Evolutionary conservation across 2,888 invertebrate genomes (phyloP).

Genomic region (Chrysolina haemoptera): DNA sequence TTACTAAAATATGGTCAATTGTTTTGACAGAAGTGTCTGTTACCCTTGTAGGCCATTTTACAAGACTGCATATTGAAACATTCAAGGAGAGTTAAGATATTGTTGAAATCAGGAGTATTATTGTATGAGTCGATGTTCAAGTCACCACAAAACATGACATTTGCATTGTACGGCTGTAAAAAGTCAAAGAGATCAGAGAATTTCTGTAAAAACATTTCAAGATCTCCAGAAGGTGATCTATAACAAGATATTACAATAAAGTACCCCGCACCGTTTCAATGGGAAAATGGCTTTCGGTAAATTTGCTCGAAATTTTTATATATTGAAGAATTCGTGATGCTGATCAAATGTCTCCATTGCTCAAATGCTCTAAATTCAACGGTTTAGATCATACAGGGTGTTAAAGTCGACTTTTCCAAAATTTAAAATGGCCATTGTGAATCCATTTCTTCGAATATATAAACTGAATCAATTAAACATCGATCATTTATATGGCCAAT

Average conservation of each 20-base stretch:
- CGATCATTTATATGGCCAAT: no score
- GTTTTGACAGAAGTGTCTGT: slow-evolving; percentile 18
- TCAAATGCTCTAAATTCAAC: no score
- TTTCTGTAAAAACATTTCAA: background rate
- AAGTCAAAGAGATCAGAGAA: slow-evolving; percentile 5
- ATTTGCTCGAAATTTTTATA: no score
- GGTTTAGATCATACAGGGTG: no score
- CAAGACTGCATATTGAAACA: slow-evolving; percentile 15
- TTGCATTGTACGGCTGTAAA: slow-evolving; percentile 4
- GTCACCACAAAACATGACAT: background rate
- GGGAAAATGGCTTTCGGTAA: no score
- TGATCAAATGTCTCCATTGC: no score
- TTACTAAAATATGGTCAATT: slow-evolving; percentile 23
- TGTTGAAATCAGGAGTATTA: slow-evolving; percentile 6
- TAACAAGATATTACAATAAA: background rate
- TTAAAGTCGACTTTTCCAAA: no score
- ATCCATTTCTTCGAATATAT: no score
- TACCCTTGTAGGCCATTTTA: slow-evolving; percentile 24
- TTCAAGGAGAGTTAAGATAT: slow-evolving; percentile 4
- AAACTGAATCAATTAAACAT: no score
- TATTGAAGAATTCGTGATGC: no score
- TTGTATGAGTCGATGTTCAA: slow-evolving; percentile 4
- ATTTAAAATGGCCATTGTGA: no score
- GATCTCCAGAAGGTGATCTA: background rate
- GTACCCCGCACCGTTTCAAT: no score